Percentiles rank a stretch among this genome's conserved stretches.
Evolutionary conservation across 2,113 vertebrate genomes (phyloP).

Genomic region (Benitochromis conjunctus): DNA sequence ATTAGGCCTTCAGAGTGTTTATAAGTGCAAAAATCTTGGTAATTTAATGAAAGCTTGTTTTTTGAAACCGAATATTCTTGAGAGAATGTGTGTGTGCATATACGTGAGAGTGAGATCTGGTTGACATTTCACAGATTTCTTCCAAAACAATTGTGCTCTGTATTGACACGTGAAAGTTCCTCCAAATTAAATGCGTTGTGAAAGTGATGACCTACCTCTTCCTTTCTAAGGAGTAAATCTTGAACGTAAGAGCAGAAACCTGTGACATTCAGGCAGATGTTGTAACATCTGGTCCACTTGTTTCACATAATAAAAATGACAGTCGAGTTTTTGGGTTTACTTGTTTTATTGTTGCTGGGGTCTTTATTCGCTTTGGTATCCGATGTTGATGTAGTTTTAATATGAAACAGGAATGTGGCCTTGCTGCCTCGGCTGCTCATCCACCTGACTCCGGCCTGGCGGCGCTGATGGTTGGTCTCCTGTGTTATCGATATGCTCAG

Average conservation of each 20-base stretch:
- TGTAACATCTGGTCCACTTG: slow-evolving; percentile 8
- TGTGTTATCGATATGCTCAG: not conserved
- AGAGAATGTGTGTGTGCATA: not conserved
- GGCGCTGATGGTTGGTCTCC: not conserved
- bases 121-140: not conserved
- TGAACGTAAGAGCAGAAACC: not conserved
- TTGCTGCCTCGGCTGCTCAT: not conserved
- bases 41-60: not conserved
- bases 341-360: not conserved
- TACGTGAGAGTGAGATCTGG: not conserved
- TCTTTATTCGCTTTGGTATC: not conserved
- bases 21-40: not conserved
- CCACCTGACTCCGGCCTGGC: not conserved
- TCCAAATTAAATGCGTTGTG: not conserved
- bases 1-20: not conserved
- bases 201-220: not conserved
- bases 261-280: not conserved
- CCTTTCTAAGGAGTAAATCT: not conserved
- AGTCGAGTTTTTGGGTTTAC: not conserved
- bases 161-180: not conserved
- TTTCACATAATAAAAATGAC: not conserved
- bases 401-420: not conserved
- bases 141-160: not conserved
- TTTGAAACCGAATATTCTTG: not conserved
- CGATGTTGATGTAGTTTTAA: not conserved